Evolutionary conservation across 2,888 invertebrate species (phyloP).

Genomic region (Villa cingulata): DNA sequence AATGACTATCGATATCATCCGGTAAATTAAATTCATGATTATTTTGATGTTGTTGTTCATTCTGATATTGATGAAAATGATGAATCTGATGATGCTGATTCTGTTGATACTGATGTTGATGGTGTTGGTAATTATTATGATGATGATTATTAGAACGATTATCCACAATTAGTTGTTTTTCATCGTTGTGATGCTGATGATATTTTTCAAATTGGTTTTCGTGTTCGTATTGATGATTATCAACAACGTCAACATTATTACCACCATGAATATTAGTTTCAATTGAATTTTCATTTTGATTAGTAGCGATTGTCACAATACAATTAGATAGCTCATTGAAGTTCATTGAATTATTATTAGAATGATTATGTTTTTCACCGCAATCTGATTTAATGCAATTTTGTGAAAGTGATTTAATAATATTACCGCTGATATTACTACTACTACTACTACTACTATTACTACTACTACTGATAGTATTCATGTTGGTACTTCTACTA

Average conservation of each 20-base stretch:
- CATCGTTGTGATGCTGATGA: conserved; percentile 1
- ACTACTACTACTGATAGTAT: too few relatives aligned
- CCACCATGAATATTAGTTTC: conserved; percentile 15
- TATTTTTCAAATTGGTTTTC: too few relatives aligned
- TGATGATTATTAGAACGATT: neutral
- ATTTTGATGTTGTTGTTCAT: conserved; percentile 4
- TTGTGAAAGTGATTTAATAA: conserved; percentile 8
- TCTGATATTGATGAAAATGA: conserved; percentile 2
- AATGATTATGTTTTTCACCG: neutral
- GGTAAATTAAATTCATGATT: neutral
- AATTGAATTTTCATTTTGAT: conserved; percentile 23
- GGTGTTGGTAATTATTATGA: conserved; percentile 4
- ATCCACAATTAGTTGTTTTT: neutral
- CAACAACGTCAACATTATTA: too few relatives aligned
- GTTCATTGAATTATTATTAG: conserved; percentile 35
- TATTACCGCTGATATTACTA: too few relatives aligned
- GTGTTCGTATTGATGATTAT: too few relatives aligned
- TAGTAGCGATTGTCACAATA: conserved; percentile 35
- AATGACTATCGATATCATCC: neutral
- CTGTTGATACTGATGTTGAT: conserved; percentile 4
- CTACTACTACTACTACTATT: too few relatives aligned
- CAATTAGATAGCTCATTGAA: conserved; percentile 38
- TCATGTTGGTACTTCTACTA: too few relatives aligned
- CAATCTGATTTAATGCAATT: neutral
- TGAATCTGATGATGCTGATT: neutral